Base-by-base conservation (phyloP, 2,797 vertebrate genomes). In the Tapirus indicus region DNA sequence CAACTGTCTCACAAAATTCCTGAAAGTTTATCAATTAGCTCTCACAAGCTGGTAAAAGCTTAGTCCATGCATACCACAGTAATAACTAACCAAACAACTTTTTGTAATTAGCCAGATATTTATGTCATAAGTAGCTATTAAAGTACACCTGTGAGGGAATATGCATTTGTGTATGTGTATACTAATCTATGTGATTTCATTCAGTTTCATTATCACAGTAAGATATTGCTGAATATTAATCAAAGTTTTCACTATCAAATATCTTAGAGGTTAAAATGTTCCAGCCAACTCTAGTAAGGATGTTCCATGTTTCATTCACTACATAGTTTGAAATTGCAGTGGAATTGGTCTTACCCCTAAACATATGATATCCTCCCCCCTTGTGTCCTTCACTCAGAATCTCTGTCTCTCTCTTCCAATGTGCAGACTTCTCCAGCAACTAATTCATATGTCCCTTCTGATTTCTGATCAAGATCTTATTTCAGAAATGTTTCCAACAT, bases 401-500 rank as follows among this genome's bases (percentile, higher is more conserved):
- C 56, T 64, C 29, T 79, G 2, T 88, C 93, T 74, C 35, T 84
- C 25, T 52, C 78, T 74, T 77, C 25, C 85, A 68, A 13, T 78
- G 16, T 56, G 13, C 41, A 92, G 41, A 78, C 41, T 60, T 94
- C 52, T 79, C 56, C 21, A 91, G 16, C 41, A 87, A 83, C 6
- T 62, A 85, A 87, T 86, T 38, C 44, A 38, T 86, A 85, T 75
- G 72, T 64, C 80, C 18, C 10, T 75, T 23, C 44, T 89, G 20
- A 82, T 68, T 87, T 97, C 71, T 82, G 35, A 54, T 58, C n/a
- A 90, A 87, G 7, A 23, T 92, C 27, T 92, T 69, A 41, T 68
- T 92, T 92, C n/a, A 60, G n/a, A 86, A 78, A 68, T 83, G 41
- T 82, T 94, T n/a, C 18, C 52, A 90, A 69, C 8, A 88, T 54